These are phyloP conservation scores for Ceyx cyanopectus DNA, from an alignment of 2,113 vertebrate genomes.

Conservation along the genomic window DNA sequence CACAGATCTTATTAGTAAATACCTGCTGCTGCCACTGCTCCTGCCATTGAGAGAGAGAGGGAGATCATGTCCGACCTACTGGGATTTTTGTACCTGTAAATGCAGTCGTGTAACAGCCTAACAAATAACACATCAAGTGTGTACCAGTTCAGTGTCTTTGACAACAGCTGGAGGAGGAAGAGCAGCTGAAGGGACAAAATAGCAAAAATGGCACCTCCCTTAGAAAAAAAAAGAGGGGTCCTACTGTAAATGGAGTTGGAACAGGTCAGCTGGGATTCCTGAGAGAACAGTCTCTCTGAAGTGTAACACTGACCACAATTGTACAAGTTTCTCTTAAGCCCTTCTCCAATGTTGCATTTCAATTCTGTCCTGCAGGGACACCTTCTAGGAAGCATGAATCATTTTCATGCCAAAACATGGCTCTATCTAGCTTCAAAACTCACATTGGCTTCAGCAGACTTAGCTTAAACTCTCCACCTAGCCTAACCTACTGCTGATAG, in stretches of 20 bases:
- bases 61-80: background rate
- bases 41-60: background rate
- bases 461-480: background rate
- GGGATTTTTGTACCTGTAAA: background rate
- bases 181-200: background rate
- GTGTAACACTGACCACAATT: background rate
- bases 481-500: background rate
- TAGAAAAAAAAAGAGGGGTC: background rate
- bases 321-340: background rate
- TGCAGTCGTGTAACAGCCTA: background rate
- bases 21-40: background rate
- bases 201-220: background rate
- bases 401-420: background rate
- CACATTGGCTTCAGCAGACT: background rate
- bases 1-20: background rate
- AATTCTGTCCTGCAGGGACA: background rate
- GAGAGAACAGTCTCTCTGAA: background rate
- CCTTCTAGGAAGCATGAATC: background rate
- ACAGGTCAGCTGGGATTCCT: background rate
- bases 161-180: background rate
- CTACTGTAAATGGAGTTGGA: background rate
- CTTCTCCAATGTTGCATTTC: background rate
- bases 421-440: background rate
- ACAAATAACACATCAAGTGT: background rate
- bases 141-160: background rate